Evolutionary conservation across 2,113 vertebrate species (phyloP), one percentile per base, ranked within the genome.

Genomic region (Neolamprologus hecqui): DNA sequence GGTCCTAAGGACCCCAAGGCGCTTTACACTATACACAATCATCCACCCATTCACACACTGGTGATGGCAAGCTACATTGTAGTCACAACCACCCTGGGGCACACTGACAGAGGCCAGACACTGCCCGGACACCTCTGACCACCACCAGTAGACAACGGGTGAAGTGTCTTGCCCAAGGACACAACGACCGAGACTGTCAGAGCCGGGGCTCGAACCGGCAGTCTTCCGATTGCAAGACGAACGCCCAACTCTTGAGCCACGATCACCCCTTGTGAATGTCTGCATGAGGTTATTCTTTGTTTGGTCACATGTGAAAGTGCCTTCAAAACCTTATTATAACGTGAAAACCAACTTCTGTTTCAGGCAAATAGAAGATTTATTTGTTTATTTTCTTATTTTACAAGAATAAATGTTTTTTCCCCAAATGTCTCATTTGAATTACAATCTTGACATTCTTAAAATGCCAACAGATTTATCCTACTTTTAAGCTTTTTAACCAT

Each of bases 401-500:
- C 5, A 73, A 45, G n/a, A 73, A 70, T 13, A 70, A 70, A 42
- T 14, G 14, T 26, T 47, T 47, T 45, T 73, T 15, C 4, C 12
- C 21, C 12, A 70, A 47, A 73, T 73, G 68, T 10, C 21, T 28
- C 12, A 73, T 42, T 73, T 73, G 7, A 45, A 73, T 73, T 73
- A 45, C 13, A 23, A 73, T 26, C 37, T 28, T 47, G 23, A 28
- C 21, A 47, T 75, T 75, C 8, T 47, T 75, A 47, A 75, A 75
- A 75, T 10, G 6, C 40, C 21, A 75, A 47, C 21, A 47, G 14
- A 17, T 45, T 75, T 28, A 17, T 23, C 13, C 14, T 75, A 7
- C 40, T 70, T 65, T 75, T 75, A 75, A 75, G 12, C 40, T 75
- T 6, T 28, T 75, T 75, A 75, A 75, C 21, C 40, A 75, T 28